These are phyloP conservation scores for Hydrozoanthus gracilis DNA, from an alignment of 92 coral and sea anemone genomes.

Conservation along the genomic window DNA sequence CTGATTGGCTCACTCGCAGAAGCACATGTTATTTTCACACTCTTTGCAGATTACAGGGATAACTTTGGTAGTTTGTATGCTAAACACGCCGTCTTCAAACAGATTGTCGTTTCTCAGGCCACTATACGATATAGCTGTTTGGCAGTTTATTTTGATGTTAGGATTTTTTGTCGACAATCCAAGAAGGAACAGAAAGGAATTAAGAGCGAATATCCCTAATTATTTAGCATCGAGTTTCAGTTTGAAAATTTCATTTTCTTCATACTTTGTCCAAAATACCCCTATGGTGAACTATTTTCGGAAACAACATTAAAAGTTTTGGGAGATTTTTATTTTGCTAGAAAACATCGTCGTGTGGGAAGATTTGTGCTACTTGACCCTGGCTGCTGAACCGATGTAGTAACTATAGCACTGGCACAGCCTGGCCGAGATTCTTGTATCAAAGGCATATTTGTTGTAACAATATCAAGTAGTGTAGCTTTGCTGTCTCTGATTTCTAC, in stretches of 20 bases:
- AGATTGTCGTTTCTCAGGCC: constrained; percentile 37
- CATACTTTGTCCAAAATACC: no score
- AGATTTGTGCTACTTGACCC: not conserved
- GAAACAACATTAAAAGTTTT: no score
- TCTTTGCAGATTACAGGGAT: not conserved
- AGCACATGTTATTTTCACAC: no score
- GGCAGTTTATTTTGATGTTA: constrained; percentile 8
- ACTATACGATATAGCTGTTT: constrained; percentile 33
- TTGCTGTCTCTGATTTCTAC: not conserved
- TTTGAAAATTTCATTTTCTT: no score
- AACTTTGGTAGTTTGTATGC: no score
- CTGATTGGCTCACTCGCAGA: no score
- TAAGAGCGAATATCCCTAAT: no score
- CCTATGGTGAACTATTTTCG: no score
- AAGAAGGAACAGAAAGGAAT: not conserved
- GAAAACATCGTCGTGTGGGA: not conserved
- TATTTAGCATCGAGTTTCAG: no score
- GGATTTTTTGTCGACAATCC: not conserved
- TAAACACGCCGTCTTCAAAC: not conserved
- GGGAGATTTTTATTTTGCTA: no score
- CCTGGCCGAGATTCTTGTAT: no score
- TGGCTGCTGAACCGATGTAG: not conserved
- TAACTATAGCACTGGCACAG: not conserved
- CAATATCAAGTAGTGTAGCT: not conserved
- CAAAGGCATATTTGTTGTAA: not conserved